Evolutionary conservation across 1,140 invertebrate species (phyloP).

Genomic region (Amphibalanus amphitrite): DNA sequence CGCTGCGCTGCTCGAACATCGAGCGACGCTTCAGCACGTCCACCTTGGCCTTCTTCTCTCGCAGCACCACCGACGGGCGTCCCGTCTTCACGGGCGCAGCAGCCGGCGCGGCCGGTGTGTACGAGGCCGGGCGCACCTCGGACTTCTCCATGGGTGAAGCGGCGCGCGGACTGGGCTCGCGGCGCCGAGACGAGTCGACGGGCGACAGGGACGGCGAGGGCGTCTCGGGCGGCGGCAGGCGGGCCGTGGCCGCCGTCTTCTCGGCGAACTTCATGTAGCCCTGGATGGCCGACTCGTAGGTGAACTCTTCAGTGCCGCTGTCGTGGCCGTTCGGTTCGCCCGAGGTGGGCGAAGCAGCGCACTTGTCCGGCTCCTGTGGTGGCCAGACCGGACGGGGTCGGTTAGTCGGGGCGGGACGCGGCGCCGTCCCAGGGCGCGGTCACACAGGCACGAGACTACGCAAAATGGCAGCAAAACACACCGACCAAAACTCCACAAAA

Average conservation of each 20-base stretch:
- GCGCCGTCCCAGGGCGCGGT: no score
- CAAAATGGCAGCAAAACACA: no score
- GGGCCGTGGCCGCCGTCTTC: conserved; percentile 15
- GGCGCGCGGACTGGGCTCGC: neutral
- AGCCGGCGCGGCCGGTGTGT: conserved; percentile 4
- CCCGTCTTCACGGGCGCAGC: conserved; percentile 3
- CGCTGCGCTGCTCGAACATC: conserved; percentile 44
- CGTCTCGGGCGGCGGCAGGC: neutral
- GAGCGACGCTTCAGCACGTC: conserved; percentile 62
- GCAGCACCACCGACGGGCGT: conserved; percentile 11
- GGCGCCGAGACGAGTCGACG: no score
- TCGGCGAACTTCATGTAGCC: conserved; percentile 53
- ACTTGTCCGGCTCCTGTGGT: neutral
- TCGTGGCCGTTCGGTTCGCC: neutral
- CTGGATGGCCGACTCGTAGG: conserved; percentile 67
- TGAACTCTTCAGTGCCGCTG: conserved; percentile 44
- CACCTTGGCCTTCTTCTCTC: conserved; percentile 41
- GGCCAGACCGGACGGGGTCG: no score
- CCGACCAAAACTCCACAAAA: no score
- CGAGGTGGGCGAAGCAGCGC: neutral
- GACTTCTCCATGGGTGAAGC: neutral
- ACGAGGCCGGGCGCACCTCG: neutral
- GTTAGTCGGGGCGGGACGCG: no score
- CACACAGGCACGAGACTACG: no score
- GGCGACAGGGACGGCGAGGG: neutral